Percentiles rank a stretch among this genome's conserved stretches.
Evolutionary conservation across 2,888 invertebrate genomes (phyloP).

Genomic region (Automeris io): DNA sequence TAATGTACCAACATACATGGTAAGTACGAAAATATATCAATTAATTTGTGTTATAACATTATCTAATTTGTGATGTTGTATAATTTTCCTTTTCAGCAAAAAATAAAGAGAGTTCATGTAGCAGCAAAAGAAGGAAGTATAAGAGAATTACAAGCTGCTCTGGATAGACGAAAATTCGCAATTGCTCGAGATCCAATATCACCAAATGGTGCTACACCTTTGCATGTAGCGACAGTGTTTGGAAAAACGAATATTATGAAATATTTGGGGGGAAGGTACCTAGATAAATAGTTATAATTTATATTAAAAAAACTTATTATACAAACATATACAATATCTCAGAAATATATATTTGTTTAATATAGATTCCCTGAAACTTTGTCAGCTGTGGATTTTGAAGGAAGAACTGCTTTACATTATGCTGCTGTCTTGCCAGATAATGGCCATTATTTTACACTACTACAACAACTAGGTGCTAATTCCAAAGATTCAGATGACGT

Average conservation of each 20-base stretch:
- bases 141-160: slow-evolving; percentile 87
- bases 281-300: slow-evolving; percentile 5
- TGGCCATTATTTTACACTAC: slow-evolving; percentile 90
- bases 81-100: slow-evolving; percentile 79
- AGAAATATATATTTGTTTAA: slow-evolving; percentile 5
- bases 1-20: slow-evolving; percentile 92
- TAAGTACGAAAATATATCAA: no score
- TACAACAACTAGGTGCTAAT: slow-evolving; percentile 91
- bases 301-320: neutral
- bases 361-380: slow-evolving; percentile 90
- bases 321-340: slow-evolving; percentile 1
- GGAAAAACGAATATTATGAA: slow-evolving; percentile 88
- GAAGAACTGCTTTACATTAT: slow-evolving; percentile 92
- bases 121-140: slow-evolving; percentile 91
- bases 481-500: slow-evolving; percentile 90
- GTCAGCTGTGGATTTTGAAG: slow-evolving; percentile 86
- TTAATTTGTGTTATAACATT: no score
- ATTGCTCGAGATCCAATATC: slow-evolving; percentile 90
- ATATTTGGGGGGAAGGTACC: slow-evolving; percentile 77
- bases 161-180: slow-evolving; percentile 94
- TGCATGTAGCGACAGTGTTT: slow-evolving; percentile 91
- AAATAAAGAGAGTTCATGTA: slow-evolving; percentile 92
- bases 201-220: slow-evolving; percentile 89
- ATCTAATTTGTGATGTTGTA: neutral
- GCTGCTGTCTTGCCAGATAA: slow-evolving; percentile 90